These are phyloP conservation scores for Ibycter americanus DNA, from an alignment of 2,797 vertebrate species.

Conservation along the genomic window DNA sequence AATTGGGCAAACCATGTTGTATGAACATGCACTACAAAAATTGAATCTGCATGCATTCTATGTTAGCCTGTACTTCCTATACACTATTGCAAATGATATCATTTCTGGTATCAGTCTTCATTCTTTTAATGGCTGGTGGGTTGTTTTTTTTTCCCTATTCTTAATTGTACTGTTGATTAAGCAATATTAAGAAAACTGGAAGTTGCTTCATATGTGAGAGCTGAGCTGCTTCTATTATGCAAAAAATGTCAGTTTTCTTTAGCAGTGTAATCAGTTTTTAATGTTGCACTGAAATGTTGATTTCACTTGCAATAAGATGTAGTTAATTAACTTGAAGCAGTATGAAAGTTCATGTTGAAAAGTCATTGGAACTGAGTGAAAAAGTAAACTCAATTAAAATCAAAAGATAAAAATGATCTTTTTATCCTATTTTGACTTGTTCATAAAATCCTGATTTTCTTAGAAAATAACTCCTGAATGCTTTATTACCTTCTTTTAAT, in stretches of 20 bases:
- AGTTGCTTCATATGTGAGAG: background rate
- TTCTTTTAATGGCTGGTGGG: background rate
- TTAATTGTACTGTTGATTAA: background rate
- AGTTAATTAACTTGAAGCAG: constrained; percentile 32
- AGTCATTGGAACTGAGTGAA: background rate
- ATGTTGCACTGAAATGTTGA: background rate
- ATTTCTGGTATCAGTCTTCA: background rate
- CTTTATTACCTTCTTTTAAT: background rate
- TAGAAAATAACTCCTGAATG: background rate
- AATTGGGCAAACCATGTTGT: rapidly evolving
- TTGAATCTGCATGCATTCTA: background rate
- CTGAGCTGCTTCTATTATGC: background rate
- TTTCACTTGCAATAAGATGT: background rate
- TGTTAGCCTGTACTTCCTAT: background rate
- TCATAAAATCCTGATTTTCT: background rate
- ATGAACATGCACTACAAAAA: background rate
- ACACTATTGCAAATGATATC: background rate
- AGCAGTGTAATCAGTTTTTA: background rate
- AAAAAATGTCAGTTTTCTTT: background rate
- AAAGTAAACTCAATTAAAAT: constrained; percentile 3
- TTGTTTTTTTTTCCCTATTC: background rate
- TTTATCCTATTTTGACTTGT: background rate
- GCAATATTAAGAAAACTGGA: background rate
- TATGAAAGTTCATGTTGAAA: background rate
- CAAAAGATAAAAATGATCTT: background rate